Conservation (phyloP, 2,113 vertebrate species). For the Misgurnus mizolepis region DNA sequence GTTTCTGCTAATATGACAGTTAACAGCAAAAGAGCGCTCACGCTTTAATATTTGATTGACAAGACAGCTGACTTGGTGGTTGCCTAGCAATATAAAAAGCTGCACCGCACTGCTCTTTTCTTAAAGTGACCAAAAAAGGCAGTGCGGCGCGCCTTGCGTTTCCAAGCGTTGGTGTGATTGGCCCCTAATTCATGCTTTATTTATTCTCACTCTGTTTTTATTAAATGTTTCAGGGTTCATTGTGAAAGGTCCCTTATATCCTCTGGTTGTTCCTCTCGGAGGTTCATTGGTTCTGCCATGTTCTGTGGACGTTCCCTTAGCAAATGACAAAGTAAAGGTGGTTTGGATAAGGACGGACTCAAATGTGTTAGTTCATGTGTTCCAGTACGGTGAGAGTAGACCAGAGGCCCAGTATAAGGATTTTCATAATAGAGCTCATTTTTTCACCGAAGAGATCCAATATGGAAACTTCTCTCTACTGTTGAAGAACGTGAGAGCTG, state of each 20-base stretch:
- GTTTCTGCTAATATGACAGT: no score
- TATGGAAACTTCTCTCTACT: background rate
- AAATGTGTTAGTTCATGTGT: slow-evolving; percentile 15
- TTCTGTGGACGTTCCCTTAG: slow-evolving; percentile 15
- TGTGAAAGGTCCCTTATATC: slow-evolving; percentile 16
- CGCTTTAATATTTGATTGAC: no score
- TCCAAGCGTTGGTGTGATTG: no score
- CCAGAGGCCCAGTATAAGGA: slow-evolving; percentile 1
- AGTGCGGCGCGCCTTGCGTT: no score
- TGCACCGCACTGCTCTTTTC: no score
- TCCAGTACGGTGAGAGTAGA: background rate
- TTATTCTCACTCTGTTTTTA: no score
- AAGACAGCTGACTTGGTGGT: no score
- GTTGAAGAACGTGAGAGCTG: background rate
- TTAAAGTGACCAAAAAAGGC: no score
- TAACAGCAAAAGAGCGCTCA: no score
- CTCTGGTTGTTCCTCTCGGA: slow-evolving; percentile 10
- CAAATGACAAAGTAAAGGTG: slow-evolving; percentile 7
- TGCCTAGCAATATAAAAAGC: no score
- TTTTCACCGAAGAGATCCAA: background rate
- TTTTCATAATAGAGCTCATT: background rate
- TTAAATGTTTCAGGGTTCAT: slow-evolving; percentile 3
- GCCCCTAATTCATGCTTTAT: no score
- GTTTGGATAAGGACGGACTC: background rate
- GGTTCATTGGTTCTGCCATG: slow-evolving; percentile 33